Evolutionary conservation across 2,113 vertebrate species (phyloP).

Genomic region (Pomatostomus ruficeps): DNA sequence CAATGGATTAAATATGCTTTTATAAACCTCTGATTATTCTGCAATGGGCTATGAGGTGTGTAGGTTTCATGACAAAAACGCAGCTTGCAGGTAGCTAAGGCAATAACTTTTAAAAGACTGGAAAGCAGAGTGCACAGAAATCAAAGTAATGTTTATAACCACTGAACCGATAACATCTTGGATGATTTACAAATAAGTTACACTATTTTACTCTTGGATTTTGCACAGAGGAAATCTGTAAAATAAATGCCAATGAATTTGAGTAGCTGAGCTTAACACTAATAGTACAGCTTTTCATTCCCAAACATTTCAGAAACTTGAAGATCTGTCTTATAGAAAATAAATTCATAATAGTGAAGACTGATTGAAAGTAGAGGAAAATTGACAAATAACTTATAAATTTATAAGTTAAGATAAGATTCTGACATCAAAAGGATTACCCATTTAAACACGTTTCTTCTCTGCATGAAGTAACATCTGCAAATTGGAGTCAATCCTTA

Average conservation of each 20-base stretch:
- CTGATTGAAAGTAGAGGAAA: neutral
- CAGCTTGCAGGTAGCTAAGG: neutral
- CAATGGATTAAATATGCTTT: neutral
- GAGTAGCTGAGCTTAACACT: neutral
- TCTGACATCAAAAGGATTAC: neutral
- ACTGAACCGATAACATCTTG: neutral
- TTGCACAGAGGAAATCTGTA: neutral
- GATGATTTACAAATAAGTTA: neutral
- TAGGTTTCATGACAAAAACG: neutral
- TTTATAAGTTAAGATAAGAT: neutral
- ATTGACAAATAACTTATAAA: neutral
- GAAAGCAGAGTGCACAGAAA: neutral
- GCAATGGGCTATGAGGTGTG: neutral
- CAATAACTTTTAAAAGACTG: neutral
- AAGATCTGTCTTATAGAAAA: neutral
- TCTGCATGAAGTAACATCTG: neutral
- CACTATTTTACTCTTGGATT: neutral
- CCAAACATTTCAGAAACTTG: neutral
- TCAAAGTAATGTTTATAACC: neutral
- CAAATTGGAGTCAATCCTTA: neutral
- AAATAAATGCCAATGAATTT: neutral
- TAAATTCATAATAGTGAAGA: neutral
- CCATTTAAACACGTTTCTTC: neutral
- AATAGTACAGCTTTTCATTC: neutral
- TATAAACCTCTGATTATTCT: neutral